Evolutionary conservation across 2,888 invertebrate genomes (phyloP), one percentile per base, ranked within the genome.

Genomic region (Lithophane socia): DNA sequence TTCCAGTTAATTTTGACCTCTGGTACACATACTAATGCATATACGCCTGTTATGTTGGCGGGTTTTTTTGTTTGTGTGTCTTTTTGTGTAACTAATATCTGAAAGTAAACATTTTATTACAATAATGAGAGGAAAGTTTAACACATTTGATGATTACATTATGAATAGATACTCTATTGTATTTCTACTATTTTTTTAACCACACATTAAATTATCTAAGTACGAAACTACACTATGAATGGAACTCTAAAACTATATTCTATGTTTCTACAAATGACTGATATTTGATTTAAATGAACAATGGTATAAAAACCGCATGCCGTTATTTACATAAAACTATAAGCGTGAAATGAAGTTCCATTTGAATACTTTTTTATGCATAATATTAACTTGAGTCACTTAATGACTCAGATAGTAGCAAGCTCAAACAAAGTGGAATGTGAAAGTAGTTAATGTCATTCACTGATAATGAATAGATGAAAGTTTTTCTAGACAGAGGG

Each of bases 21-120:
- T 29, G 98, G 98, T 69, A 97, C 97, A 92, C 98, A 98, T 3
- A 98, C 97, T 88, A 97, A 96, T 8, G 98, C 98, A 93, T 98
- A 98, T 82, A 97, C 97, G 5, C 97, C 97, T 37, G 97, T 97
- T 65, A 96, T 92, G 68, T 97, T 83, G 10, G 63, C 24, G 1
- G 63, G 29, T 73, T 83, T 97, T 76, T 97, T 96, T 80, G 96
- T 96, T 70, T 52, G 66, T 16, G 70, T 37, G 56, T 78, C 84
- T 81, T 75, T 84, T 75, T 84, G 84, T 77, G 93, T 92, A 85
- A 96, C 92, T 66, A 97, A 88, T 87, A 95, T 96, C 97, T 97
- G 94, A 80, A 97, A 97, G 77, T 4, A 63, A 61, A 75, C 0
- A 68, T 73, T 71, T 67, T 47, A 63, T 72, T 77, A 76, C 2